phyloP scores from a whole-genome alignment of 53 echinoderm and acorn worm genomes.

The Glandiceps talaboti region DNA sequence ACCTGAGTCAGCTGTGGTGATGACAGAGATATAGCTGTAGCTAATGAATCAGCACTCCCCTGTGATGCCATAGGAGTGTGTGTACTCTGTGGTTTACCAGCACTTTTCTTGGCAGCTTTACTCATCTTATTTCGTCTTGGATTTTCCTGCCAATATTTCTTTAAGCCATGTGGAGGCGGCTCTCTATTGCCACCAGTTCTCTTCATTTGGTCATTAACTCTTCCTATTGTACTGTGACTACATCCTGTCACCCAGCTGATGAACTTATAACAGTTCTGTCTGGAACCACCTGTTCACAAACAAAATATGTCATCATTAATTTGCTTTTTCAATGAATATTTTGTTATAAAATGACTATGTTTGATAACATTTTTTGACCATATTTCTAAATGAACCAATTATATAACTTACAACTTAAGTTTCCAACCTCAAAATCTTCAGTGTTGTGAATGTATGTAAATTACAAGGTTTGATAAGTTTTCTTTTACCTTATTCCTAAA shows the following conservation, averaged over 20 bases:
- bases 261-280: conserved; percentile 82
- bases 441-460: no score
- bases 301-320: background rate
- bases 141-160: conserved; percentile 81
- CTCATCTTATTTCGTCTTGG: conserved; percentile 18
- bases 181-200: conserved; percentile 81
- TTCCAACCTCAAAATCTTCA: no score
- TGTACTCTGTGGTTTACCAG: background rate
- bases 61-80: background rate
- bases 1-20: background rate
- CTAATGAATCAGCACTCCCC: background rate
- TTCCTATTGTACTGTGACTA: conserved; percentile 76
- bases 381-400: no score
- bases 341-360: no score
- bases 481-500: no score
- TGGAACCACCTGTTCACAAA: conserved; percentile 27
- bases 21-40: background rate
- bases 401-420: no score
- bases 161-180: conserved; percentile 89
- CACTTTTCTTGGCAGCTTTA: background rate
- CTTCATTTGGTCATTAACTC: conserved; percentile 86
- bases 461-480: no score
- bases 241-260: conserved; percentile 92
- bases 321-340: background rate
- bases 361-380: no score